These are phyloP conservation scores for Hemibagrus guttatus DNA, from an alignment of 2,797 vertebrate species.

Conservation along the genomic window DNA sequence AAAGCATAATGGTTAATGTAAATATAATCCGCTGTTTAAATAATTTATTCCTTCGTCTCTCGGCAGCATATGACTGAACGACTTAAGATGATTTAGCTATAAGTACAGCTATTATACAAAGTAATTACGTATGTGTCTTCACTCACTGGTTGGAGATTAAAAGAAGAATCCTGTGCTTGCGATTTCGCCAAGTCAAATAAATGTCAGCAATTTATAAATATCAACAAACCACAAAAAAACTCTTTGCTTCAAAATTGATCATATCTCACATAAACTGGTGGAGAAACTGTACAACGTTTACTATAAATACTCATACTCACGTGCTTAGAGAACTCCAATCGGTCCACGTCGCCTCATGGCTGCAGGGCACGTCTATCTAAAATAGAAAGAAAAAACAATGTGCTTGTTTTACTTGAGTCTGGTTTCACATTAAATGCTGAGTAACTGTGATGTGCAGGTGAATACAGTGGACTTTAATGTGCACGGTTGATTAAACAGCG, in stretches of 20 bases:
- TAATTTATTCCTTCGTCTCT: not conserved
- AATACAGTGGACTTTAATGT: not conserved
- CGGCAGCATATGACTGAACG: not conserved
- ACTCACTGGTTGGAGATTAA: too few relatives aligned
- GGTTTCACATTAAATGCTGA: not conserved
- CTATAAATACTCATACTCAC: not conserved
- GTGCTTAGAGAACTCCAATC: not conserved
- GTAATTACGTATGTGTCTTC: too few relatives aligned
- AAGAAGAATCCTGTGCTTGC: too few relatives aligned
- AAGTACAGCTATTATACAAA: too few relatives aligned
- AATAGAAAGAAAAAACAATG: not conserved
- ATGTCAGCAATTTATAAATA: too few relatives aligned
- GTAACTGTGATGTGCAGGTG: not conserved
- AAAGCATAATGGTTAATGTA: not conserved
- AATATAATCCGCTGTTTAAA: not conserved
- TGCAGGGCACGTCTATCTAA: slow-evolving; percentile 2
- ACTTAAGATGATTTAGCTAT: too few relatives aligned
- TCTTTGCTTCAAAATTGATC: too few relatives aligned
- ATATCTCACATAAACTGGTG: too few relatives aligned
- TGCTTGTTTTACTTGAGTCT: not conserved
- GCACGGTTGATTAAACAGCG: not conserved
- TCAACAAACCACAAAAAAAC: too few relatives aligned
- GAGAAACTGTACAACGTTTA: not conserved
- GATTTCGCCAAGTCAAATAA: too few relatives aligned
- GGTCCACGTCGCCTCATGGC: not conserved